These are phyloP conservation scores for Chrysolina haemoptera DNA, from an alignment of 2,888 invertebrate species.

Conservation along the genomic window DNA sequence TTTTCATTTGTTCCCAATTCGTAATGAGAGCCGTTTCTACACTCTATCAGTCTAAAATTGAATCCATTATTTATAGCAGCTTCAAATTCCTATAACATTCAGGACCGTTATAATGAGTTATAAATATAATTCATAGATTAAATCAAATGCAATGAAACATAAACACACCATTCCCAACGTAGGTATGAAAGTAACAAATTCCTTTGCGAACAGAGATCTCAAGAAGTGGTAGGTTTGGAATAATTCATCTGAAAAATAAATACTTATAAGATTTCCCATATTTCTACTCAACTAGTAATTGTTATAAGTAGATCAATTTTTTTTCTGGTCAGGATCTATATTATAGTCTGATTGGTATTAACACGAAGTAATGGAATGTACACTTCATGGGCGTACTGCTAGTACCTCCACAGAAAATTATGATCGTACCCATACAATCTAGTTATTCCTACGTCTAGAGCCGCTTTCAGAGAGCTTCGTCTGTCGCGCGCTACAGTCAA, in stretches of 20 bases:
- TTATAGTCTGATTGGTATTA: too few relatives aligned
- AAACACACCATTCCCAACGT: conserved; percentile 72
- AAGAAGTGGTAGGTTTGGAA: conserved; percentile 70
- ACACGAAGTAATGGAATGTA: too few relatives aligned
- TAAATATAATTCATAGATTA: background rate
- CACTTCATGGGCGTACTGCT: too few relatives aligned
- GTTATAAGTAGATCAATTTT: too few relatives aligned
- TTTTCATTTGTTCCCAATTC: conserved; percentile 69
- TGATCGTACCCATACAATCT: too few relatives aligned
- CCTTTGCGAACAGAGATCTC: conserved; percentile 75
- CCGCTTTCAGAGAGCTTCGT: too few relatives aligned
- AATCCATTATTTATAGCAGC: conserved; percentile 66
- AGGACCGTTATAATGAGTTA: background rate
- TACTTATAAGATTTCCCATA: background rate
- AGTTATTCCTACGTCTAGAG: too few relatives aligned
- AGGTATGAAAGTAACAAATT: conserved; percentile 74
- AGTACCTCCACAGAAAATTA: too few relatives aligned
- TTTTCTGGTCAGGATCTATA: too few relatives aligned
- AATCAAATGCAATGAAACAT: conserved; percentile 13
- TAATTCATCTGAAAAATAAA: conserved; percentile 71
- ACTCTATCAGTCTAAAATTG: conserved; percentile 62
- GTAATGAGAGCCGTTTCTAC: conserved; percentile 59
- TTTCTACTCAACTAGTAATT: too few relatives aligned
- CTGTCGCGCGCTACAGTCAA: too few relatives aligned
- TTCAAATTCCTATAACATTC: conserved; percentile 66